Percentiles rank a stretch among this genome's conserved stretches.
phyloP scores from a whole-genome alignment of 2,113 vertebrate species.

The Sterrhoptilus dennistouni region DNA sequence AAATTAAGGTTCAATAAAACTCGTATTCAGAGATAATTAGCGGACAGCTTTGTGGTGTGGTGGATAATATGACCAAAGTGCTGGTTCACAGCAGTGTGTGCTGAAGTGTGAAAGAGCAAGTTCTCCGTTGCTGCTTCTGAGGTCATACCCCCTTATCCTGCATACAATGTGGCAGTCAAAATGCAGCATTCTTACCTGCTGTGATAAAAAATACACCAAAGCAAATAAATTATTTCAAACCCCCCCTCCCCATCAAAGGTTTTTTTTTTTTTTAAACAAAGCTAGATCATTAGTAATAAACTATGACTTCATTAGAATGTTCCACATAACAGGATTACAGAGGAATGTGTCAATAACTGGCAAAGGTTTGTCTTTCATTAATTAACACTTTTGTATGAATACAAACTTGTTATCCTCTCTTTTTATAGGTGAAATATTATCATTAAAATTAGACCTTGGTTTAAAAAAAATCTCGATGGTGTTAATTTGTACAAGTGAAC shows the following conservation, averaged over 20 bases:
- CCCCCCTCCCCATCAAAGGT: not conserved
- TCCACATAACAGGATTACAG: slow-evolving; percentile 79
- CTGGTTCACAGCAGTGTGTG: slow-evolving; percentile 77
- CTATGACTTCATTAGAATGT: slow-evolving; percentile 77
- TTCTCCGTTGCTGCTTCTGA: slow-evolving; percentile 43
- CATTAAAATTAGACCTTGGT: slow-evolving; percentile 70
- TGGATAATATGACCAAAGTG: slow-evolving; percentile 67
- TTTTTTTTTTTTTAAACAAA: slow-evolving; percentile 69
- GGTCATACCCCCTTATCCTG: slow-evolving; percentile 55
- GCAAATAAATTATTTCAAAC: slow-evolving; percentile 84
- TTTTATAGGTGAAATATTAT: slow-evolving; percentile 82
- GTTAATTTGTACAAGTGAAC: slow-evolving; percentile 72
- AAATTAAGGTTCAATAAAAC: slow-evolving; percentile 88
- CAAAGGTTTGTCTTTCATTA: slow-evolving; percentile 86
- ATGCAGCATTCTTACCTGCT: slow-evolving; percentile 79
- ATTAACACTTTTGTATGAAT: slow-evolving; percentile 89
- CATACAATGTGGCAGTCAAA: slow-evolving; percentile 72
- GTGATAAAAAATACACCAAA: slow-evolving; percentile 79
- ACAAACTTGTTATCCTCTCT: slow-evolving; percentile 79
- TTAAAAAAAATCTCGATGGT: slow-evolving; percentile 62
- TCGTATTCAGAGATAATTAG: slow-evolving; percentile 91
- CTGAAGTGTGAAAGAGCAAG: slow-evolving; percentile 76
- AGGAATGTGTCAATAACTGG: slow-evolving; percentile 80
- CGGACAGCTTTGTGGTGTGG: slow-evolving; percentile 72
- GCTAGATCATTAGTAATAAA: slow-evolving; percentile 74